Percentiles rank a stretch among this genome's conserved stretches.
Evolutionary conservation across 2,113 vertebrate genomes (phyloP).

Genomic region (Phylloscopus whistleri): DNA sequence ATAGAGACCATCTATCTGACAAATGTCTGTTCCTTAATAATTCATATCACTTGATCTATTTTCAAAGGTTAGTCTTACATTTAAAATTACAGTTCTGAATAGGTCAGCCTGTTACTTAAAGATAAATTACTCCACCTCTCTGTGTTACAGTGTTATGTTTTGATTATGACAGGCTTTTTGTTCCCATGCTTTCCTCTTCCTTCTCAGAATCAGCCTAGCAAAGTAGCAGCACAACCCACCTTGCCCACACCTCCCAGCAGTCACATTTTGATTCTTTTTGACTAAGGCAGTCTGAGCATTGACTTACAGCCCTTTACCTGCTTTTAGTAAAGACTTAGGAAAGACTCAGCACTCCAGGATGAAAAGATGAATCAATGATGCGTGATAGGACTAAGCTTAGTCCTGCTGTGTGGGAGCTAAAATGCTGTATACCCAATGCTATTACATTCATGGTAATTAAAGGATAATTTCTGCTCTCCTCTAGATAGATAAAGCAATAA

Average conservation of each 20-base stretch:
- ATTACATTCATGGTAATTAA: conserved; percentile 59
- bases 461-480: conserved; percentile 56
- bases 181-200: conserved; percentile 15
- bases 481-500: conserved; percentile 53
- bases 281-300: not conserved
- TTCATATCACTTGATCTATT: conserved; percentile 77
- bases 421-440: conserved; percentile 1
- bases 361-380: conserved; percentile 13
- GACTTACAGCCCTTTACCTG: not conserved
- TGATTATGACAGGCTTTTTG: conserved; percentile 63
- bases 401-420: not conserved
- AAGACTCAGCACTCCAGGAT: not conserved
- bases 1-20: conserved; percentile 72
- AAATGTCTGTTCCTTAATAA: conserved; percentile 73
- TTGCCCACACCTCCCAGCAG: not conserved
- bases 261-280: not conserved
- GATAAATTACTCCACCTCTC: conserved; percentile 70
- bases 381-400: not conserved
- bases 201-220: not conserved
- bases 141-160: conserved; percentile 65
- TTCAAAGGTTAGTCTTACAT: conserved; percentile 79
- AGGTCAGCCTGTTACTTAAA: conserved; percentile 75
- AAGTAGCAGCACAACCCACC: not conserved
- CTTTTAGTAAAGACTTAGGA: not conserved
- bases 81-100: conserved; percentile 76